A percentile compares a stretch with the other conserved stretches of the same genome.
These are phyloP conservation scores for Calephelis perditalis DNA, from an alignment of 2,888 invertebrate species.

Conservation along the genomic window DNA sequence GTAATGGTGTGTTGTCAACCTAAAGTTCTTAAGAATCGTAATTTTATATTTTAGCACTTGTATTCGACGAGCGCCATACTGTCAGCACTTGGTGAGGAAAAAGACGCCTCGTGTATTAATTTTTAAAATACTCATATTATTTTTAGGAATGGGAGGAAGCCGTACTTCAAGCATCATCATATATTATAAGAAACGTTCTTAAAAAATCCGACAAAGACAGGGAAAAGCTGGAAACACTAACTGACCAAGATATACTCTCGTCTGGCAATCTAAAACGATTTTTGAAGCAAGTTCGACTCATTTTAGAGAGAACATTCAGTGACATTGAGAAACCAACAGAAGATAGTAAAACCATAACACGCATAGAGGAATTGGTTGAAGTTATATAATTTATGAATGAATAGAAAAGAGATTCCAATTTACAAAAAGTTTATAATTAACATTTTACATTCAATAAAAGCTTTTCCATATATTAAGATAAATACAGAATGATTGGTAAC, in stretches of 20 bases:
- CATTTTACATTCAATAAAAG: constrained; percentile 14
- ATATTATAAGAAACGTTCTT: constrained; percentile 80
- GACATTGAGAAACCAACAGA: constrained; percentile 31
- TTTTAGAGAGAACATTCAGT: constrained; percentile 54
- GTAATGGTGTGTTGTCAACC: too few species aligned
- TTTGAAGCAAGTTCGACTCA: constrained; percentile 56
- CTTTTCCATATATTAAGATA: not conserved
- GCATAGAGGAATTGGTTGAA: constrained; percentile 67
- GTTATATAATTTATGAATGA: constrained; percentile 43
- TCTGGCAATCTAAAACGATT: constrained; percentile 63
- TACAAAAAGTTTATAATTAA: not conserved
- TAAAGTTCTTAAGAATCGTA: too few species aligned
- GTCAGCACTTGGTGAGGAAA: constrained; percentile 19
- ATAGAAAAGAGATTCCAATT: constrained; percentile 2
- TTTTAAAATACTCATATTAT: not conserved
- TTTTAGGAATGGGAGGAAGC: constrained; percentile 89
- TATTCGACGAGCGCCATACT: too few species aligned
- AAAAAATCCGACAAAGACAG: constrained; percentile 82
- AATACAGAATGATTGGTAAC: not conserved
- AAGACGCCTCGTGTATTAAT: not conserved
- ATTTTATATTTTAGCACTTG: too few species aligned
- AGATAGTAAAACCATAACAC: constrained; percentile 35
- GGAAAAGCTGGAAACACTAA: constrained; percentile 73
- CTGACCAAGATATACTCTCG: constrained; percentile 63
- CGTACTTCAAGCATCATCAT: constrained; percentile 81